Evolutionary conservation across 2,797 vertebrate species (phyloP), one percentile per base, ranked within the genome.

Genomic region (Heterohyrax brucei): DNA sequence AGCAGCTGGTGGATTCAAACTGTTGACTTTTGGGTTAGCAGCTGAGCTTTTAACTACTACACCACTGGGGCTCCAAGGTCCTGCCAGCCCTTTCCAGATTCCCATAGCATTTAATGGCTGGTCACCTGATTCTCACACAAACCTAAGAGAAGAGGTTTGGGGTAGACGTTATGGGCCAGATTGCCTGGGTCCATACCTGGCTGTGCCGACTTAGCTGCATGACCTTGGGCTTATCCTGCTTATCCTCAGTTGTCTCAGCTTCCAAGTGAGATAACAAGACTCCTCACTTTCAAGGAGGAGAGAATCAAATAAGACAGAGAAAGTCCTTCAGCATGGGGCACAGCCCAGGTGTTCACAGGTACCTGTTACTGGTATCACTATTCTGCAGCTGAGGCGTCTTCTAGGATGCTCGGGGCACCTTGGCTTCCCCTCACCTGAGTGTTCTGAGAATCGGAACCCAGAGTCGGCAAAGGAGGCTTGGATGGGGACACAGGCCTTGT

Each of bases 91-190:
- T 28, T 53, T 46, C 12, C 14, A 24, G 39, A 50, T 26, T n/a
- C 61, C 3, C 46, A 4, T 0, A 44, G 70, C 30, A 26, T n/a
- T 68, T 1, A 0, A 3, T 1, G 5, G 48, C 22, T 6, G 24
- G 9, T 68, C 48, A 4, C 16, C 50, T 18, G 66, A 30, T 44
- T 59, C 84, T 46, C n/a, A 5, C 46, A 33, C 1, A 12, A 70
- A 48, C 3, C 46, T 59, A 8, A 59, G 2, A 86, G 78, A 33
- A 28, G 61, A 14, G 5, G 39, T 22, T 48, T 46, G 28, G 22
- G 3, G 1, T 30, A 7, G 18, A 28, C n/a, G 46, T 33, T 7
- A 3, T 0, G 4, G 68, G 53, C 6, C 80, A 44, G 50, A 53
- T 46, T 19, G 33, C 62, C 10, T 0, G 21, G 44, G 46, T n/a